These are phyloP conservation scores for Magallana angulata DNA, from an alignment of 1,140 invertebrate genomes.

Conservation along the genomic window DNA sequence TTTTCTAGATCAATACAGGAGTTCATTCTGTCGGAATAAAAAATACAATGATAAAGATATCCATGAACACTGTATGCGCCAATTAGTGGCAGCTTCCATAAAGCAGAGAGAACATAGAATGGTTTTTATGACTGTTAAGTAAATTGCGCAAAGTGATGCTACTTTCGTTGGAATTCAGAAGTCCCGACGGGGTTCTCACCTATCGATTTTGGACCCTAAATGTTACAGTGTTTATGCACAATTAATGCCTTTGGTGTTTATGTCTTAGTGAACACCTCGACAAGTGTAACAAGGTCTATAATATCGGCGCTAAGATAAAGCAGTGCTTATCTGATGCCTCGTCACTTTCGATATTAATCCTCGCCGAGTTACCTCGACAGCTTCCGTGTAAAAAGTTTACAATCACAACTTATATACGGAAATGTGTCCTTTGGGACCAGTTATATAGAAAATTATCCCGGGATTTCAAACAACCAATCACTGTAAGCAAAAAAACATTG, in stretches of 20 bases:
- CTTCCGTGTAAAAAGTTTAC: too few relatives aligned
- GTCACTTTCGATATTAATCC: too few relatives aligned
- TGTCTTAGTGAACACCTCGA: background rate
- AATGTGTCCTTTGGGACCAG: too few relatives aligned
- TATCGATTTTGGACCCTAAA: background rate
- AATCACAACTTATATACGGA: too few relatives aligned
- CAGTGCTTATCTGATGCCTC: too few relatives aligned
- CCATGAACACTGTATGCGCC: background rate
- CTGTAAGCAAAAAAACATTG: too few relatives aligned
- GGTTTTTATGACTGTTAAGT: background rate
- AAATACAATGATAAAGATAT: background rate
- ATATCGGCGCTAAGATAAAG: too few relatives aligned
- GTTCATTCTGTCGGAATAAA: background rate
- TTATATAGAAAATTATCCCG: too few relatives aligned
- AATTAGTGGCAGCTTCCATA: background rate
- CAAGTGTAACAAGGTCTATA: too few relatives aligned
- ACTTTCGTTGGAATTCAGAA: background rate
- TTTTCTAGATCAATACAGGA: background rate
- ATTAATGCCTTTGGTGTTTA: conserved; percentile 31
- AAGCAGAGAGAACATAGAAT: background rate
- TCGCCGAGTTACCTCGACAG: too few relatives aligned
- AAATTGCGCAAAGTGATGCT: background rate
- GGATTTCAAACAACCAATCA: too few relatives aligned
- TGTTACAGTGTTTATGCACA: conserved; percentile 1
- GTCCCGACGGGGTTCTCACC: background rate